These are phyloP conservation scores for Clarias gariepinus DNA, from an alignment of 2,113 vertebrate species.

Conservation along the genomic window DNA sequence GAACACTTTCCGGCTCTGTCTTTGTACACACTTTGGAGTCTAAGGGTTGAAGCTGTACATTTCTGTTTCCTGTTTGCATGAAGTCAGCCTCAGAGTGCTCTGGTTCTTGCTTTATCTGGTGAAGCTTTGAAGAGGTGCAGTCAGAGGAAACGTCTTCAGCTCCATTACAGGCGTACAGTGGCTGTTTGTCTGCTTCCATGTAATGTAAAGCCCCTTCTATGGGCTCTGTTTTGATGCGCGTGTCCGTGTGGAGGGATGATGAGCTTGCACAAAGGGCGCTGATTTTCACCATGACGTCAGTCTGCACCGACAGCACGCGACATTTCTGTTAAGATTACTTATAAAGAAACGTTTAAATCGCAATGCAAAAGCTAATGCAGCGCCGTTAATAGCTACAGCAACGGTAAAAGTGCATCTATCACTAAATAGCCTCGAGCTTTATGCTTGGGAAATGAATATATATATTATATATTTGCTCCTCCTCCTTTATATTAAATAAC, in stretches of 20 bases:
- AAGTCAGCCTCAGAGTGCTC: conserved; percentile 17
- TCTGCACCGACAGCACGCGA: background rate
- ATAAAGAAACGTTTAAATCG: too few species aligned
- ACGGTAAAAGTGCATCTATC: background rate
- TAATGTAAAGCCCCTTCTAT: background rate
- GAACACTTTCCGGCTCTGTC: conserved; percentile 41
- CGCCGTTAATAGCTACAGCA: background rate
- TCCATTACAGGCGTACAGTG: background rate
- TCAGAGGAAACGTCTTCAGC: background rate
- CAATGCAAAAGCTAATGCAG: background rate
- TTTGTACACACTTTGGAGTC: conserved; percentile 21
- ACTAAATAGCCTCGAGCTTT: background rate
- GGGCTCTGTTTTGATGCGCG: conserved; percentile 12
- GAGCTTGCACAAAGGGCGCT: background rate
- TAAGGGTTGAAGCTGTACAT: background rate
- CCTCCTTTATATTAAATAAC: background rate
- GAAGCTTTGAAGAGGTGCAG: background rate
- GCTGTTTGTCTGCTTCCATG: background rate
- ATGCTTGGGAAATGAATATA: background rate
- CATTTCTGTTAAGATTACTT: background rate
- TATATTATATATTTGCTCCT: too few species aligned
- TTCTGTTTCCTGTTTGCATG: background rate
- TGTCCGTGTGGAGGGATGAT: background rate
- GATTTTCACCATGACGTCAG: conserved; percentile 25
- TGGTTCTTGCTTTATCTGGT: conserved; percentile 42